Conservation (phyloP, 2,797 vertebrate genomes). For the Oceanodroma leucorhoa region DNA sequence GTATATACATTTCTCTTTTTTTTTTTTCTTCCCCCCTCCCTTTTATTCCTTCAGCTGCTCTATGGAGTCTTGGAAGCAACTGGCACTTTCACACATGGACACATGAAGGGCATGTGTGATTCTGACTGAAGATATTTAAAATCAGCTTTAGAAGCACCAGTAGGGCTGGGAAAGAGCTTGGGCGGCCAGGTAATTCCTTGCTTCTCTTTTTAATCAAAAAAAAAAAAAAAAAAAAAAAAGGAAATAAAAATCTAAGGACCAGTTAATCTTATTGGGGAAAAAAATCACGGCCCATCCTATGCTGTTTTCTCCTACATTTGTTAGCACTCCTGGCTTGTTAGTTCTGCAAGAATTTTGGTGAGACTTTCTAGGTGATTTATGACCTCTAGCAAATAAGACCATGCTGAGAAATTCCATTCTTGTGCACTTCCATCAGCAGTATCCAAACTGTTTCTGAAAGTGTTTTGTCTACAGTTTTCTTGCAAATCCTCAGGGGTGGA, state of each 20-base stretch:
- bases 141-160: not conserved
- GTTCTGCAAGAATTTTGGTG: not conserved
- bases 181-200: not conserved
- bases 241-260: not conserved
- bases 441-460: not conserved
- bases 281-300: not conserved
- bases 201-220: not conserved
- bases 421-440: not conserved
- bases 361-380: not conserved
- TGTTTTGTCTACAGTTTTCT: not conserved
- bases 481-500: not conserved
- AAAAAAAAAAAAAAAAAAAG: too few relatives aligned
- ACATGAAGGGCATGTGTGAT: not conserved
- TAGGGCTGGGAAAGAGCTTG: not conserved
- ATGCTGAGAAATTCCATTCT: not conserved
- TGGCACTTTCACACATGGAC: not conserved
- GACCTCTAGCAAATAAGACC: not conserved
- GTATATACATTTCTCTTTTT: not conserved
- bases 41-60: not conserved
- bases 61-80: not conserved
- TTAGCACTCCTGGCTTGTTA: not conserved
- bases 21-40: accelerated
- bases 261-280: not conserved
- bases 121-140: not conserved
- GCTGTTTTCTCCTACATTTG: not conserved